Conservation (phyloP, 2,888 invertebrate species). For the Ormia ochracea region DNA sequence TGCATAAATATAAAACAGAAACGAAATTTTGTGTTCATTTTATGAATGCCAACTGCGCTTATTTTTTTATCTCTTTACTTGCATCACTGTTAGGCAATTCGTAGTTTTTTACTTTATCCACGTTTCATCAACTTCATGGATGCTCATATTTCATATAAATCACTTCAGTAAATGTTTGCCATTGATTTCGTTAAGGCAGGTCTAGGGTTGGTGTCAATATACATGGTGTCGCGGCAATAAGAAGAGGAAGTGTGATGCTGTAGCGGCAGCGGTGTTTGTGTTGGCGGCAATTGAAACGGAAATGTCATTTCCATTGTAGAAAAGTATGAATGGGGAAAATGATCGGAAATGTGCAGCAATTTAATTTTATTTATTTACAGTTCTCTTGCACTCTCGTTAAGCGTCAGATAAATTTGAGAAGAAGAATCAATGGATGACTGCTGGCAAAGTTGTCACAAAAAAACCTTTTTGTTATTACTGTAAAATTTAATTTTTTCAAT, state of each 20-base stretch:
- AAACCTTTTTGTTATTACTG: background rate
- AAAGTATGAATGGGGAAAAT: constrained; percentile 40
- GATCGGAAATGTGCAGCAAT: constrained; percentile 53
- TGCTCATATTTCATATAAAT: constrained; percentile 61
- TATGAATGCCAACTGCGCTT: no score
- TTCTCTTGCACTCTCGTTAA: background rate
- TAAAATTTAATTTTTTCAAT: background rate
- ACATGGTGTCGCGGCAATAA: background rate
- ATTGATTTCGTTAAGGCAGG: constrained; percentile 57
- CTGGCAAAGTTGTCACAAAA: background rate
- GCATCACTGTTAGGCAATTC: no score
- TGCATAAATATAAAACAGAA: no score
- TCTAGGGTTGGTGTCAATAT: constrained; percentile 53
- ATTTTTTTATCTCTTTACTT: no score
- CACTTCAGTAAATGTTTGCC: constrained; percentile 60
- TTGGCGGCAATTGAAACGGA: constrained; percentile 43
- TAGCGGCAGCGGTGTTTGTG: background rate
- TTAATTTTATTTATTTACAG: constrained; percentile 47
- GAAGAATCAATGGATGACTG: background rate
- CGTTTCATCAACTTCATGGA: constrained; percentile 10
- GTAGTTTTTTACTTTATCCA: constrained; percentile 2
- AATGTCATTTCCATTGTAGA: constrained; percentile 40
- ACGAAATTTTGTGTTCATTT: no score
- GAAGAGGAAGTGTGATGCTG: constrained; percentile 12
- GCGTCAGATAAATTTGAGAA: background rate